A percentile compares a stretch with the other conserved stretches of the same genome.
Conservation (phyloP, 2,888 invertebrate genomes). For the Silvanus unidentatus region DNA sequence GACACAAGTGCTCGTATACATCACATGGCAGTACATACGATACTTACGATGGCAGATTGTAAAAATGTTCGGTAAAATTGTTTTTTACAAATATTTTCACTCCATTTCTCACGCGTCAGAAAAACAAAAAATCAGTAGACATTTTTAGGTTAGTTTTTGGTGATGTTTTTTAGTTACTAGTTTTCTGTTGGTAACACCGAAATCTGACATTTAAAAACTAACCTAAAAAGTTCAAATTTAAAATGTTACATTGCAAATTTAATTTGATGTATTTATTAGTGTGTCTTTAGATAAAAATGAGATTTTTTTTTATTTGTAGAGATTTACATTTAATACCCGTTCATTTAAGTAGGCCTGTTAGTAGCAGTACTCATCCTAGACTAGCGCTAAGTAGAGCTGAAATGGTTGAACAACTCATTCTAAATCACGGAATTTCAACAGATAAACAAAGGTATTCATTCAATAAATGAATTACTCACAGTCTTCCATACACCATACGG, state of each 20-base stretch:
- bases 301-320: conserved; percentile 40
- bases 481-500: no score
- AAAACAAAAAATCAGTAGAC: not conserved
- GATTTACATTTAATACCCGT: conserved; percentile 77
- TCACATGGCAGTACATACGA: conserved; percentile 81
- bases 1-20: conserved; percentile 83
- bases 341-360: conserved; percentile 75
- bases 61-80: conserved; percentile 61
- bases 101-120: not conserved
- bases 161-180: not conserved
- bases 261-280: no score
- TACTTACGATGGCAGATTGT: conserved; percentile 78
- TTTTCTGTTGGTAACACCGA: no score
- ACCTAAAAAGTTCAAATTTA: no score
- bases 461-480: not conserved
- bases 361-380: conserved; percentile 79
- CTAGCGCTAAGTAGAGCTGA: conserved; percentile 79
- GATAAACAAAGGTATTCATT: conserved; percentile 70
- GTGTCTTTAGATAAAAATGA: no score
- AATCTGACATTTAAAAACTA: no score
- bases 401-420: conserved; percentile 80
- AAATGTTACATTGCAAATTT: no score
- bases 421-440: conserved; percentile 78
- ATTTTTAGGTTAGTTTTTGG: not conserved
- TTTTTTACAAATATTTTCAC: not conserved